Percentiles rank a stretch among this genome's conserved stretches.
Evolutionary conservation across 2,888 invertebrate species (phyloP).

Genomic region (Phytoseiulus persimilis): DNA sequence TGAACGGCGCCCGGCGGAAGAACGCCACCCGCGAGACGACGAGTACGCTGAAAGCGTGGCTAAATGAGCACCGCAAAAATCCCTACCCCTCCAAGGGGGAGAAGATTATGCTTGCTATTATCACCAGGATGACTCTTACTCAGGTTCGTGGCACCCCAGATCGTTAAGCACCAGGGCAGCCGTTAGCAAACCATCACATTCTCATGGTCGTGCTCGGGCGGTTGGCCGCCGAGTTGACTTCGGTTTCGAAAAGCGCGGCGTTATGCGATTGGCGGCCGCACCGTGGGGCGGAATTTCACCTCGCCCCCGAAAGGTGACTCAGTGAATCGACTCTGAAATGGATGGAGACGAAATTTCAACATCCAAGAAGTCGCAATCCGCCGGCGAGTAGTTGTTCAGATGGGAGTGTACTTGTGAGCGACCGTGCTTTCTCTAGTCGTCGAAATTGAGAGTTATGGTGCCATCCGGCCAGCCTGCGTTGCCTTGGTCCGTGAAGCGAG

Average conservation of each 20-base stretch:
- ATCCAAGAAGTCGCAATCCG: neutral
- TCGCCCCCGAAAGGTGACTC: neutral
- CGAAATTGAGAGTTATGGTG: conserved; percentile 36
- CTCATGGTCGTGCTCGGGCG: too few relatives aligned
- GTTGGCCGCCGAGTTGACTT: neutral
- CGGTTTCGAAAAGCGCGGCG: neutral
- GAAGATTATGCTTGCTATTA: conserved; percentile 97
- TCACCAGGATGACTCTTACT: conserved; percentile 96
- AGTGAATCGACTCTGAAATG: neutral
- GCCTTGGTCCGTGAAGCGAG: neutral
- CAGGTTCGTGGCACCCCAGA: conserved; percentile 54
- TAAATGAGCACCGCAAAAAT: conserved; percentile 97
- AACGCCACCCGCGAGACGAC: conserved; percentile 98
- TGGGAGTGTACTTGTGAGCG: neutral
- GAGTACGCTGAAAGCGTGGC: conserved; percentile 93
- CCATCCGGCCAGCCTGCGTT: neutral
- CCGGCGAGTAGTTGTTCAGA: neutral
- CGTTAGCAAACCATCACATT: too few relatives aligned
- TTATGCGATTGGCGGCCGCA: neutral
- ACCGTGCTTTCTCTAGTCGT: neutral
- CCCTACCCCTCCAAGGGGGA: conserved; percentile 99
- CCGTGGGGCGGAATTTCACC: neutral
- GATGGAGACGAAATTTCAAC: neutral
- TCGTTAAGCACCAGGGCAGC: neutral
- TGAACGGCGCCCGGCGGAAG: conserved; percentile 88